A percentile compares a stretch with the other conserved stretches of the same genome.
phyloP scores from a whole-genome alignment of 2,888 invertebrate genomes.

The Gerris lacustris region DNA sequence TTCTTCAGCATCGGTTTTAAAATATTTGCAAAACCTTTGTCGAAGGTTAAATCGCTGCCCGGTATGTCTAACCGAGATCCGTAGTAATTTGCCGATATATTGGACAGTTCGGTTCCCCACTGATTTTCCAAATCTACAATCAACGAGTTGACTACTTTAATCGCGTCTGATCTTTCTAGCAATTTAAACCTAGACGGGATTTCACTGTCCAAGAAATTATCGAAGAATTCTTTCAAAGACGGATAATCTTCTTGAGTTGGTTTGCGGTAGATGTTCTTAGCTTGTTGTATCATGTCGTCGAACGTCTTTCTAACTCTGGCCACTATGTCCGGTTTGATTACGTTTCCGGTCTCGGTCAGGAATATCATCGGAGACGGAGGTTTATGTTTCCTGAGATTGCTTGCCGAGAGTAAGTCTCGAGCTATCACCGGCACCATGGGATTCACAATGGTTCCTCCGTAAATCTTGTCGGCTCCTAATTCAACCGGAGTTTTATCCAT shows the following conservation, averaged over 20 bases:
- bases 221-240: slow-evolving; percentile 38
- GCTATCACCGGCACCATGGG: slow-evolving; percentile 53
- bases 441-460: slow-evolving; percentile 57
- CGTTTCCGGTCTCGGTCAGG: slow-evolving; percentile 56
- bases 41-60: slow-evolving; percentile 51
- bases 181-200: slow-evolving; percentile 48
- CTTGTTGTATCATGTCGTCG: slow-evolving; percentile 53
- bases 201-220: not conserved
- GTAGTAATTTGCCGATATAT: slow-evolving; percentile 48
- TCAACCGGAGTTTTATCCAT: slow-evolving; percentile 64
- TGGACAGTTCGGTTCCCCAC: slow-evolving; percentile 57
- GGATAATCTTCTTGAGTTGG: slow-evolving; percentile 44
- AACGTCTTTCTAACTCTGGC: slow-evolving; percentile 54
- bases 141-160: slow-evolving; percentile 54
- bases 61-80: slow-evolving; percentile 55
- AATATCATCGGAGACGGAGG: slow-evolving; percentile 47
- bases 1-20: slow-evolving; percentile 52
- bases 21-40: slow-evolving; percentile 53
- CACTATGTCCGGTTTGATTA: slow-evolving; percentile 50
- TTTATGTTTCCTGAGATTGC: slow-evolving; percentile 37
- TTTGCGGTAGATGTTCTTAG: slow-evolving; percentile 33
- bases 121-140: slow-evolving; percentile 49
- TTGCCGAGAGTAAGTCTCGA: slow-evolving; percentile 37
- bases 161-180: slow-evolving; percentile 53
- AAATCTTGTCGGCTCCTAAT: slow-evolving; percentile 62